Conservation (phyloP, 2,797 vertebrate genomes). For the Bradypodion pumilum region DNA sequence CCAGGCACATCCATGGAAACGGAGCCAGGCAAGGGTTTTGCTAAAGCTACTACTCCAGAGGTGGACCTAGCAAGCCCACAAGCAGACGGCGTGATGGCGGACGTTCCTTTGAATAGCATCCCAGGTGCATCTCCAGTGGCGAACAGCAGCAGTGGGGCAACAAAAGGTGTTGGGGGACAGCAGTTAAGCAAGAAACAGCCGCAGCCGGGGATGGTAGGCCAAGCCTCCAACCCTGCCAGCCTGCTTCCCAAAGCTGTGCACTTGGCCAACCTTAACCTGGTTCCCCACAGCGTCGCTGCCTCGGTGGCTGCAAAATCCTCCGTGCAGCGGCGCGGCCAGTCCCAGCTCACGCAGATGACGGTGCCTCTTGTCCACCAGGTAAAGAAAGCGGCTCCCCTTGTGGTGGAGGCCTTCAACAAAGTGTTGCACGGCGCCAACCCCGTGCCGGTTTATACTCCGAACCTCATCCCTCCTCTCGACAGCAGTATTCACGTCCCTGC, state of each 20-base stretch:
- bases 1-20: constrained; percentile 66
- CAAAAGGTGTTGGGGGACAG: constrained; percentile 68
- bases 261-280: constrained; percentile 95
- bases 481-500: constrained; percentile 87
- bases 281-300: constrained; percentile 93
- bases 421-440: constrained; percentile 90
- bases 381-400: constrained; percentile 81
- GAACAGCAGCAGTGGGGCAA: constrained; percentile 57
- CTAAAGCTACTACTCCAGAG: constrained; percentile 48
- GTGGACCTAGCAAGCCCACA: constrained; percentile 60
- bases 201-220: constrained; percentile 58
- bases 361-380: constrained; percentile 95
- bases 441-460: constrained; percentile 90
- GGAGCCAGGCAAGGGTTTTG: constrained; percentile 58
- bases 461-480: constrained; percentile 88
- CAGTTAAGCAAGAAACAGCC: constrained; percentile 70
- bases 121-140: constrained; percentile 65
- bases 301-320: constrained; percentile 86
- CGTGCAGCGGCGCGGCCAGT: constrained; percentile 76
- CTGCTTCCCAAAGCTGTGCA: constrained; percentile 95
- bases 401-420: constrained; percentile 88
- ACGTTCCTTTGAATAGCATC: constrained; percentile 58
- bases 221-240: constrained; percentile 71
- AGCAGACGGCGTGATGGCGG: constrained; percentile 64
- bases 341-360: constrained; percentile 79